Conservation (phyloP, 2,888 invertebrate species). For the Tachina lurida region DNA sequence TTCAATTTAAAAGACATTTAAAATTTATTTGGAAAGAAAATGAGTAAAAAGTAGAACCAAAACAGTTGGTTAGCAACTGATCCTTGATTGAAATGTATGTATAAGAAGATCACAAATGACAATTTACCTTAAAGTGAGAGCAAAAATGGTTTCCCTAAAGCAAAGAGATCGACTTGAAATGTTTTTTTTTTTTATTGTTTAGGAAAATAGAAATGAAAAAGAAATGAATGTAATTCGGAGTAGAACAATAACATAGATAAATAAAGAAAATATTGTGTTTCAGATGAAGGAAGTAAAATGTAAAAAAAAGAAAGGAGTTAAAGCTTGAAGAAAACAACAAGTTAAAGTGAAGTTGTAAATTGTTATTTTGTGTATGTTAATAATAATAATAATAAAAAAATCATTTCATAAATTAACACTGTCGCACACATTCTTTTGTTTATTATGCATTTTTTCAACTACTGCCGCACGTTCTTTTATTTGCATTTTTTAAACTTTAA, state of each 20-base stretch:
- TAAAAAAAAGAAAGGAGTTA: neutral
- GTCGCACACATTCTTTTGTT: neutral
- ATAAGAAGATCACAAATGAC: constrained; percentile 27
- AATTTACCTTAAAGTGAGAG: constrained; percentile 58
- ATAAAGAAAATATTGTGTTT: constrained; percentile 1
- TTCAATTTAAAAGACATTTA: neutral
- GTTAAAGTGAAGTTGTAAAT: neutral
- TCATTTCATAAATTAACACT: constrained; percentile 11
- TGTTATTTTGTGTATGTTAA: neutral
- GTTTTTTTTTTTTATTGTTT: constrained; percentile 35
- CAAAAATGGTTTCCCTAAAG: constrained; percentile 55
- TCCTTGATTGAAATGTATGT: constrained; percentile 13
- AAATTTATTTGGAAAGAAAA: neutral
- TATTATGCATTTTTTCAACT: neutral
- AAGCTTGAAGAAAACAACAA: neutral
- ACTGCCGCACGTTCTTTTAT: constrained; percentile 2
- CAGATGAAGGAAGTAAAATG: neutral
- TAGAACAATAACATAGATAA: neutral
- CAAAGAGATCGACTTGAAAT: constrained; percentile 36
- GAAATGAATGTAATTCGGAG: constrained; percentile 33
- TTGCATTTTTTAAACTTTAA: neutral
- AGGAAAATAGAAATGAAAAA: constrained; percentile 47
- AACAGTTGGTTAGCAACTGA: constrained; percentile 23
- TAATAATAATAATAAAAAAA: constrained; percentile 2
- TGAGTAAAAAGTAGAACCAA: neutral